Evolutionary conservation across 2,888 invertebrate genomes (phyloP).

Genomic region (Tineola bisselliella): DNA sequence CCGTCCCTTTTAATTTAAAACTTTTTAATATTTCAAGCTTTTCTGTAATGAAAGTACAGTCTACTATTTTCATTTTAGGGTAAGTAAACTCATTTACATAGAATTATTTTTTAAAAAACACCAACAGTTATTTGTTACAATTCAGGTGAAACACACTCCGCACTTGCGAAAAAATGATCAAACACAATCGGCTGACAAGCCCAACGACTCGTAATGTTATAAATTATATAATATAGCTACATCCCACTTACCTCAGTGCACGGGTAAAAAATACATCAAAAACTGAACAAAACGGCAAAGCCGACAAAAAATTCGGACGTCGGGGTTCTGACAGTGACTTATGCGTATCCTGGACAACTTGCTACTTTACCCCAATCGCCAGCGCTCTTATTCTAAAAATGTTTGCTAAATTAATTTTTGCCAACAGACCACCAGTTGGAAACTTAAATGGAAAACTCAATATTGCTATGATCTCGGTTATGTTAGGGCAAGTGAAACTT

Average conservation of each 20-base stretch:
- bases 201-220: not conserved
- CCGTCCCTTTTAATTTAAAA: not conserved
- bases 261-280: not conserved
- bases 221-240: not conserved
- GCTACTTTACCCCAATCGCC: constrained; percentile 44
- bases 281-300: constrained; percentile 21
- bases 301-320: constrained; percentile 40
- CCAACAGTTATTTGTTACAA: no score
- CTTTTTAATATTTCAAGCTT: not conserved
- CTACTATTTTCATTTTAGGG: constrained; percentile 34
- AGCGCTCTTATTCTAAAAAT: constrained; percentile 44
- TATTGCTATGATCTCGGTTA: not conserved
- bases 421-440: not conserved
- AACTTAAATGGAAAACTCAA: not conserved
- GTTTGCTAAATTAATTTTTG: constrained; percentile 26
- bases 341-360: constrained; percentile 47
- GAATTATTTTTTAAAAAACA: no score
- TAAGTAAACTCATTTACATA: not conserved
- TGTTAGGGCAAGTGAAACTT: not conserved
- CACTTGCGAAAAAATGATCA: not conserved
- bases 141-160: no score
- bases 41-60: constrained; percentile 10
- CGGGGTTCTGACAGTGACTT: constrained; percentile 57
- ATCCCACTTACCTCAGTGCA: constrained; percentile 4
- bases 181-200: not conserved